A percentile compares a stretch with the other conserved stretches of the same genome.
These are phyloP conservation scores for Drosophila histrio DNA, from an alignment of 2,888 invertebrate species.

Conservation along the genomic window DNA sequence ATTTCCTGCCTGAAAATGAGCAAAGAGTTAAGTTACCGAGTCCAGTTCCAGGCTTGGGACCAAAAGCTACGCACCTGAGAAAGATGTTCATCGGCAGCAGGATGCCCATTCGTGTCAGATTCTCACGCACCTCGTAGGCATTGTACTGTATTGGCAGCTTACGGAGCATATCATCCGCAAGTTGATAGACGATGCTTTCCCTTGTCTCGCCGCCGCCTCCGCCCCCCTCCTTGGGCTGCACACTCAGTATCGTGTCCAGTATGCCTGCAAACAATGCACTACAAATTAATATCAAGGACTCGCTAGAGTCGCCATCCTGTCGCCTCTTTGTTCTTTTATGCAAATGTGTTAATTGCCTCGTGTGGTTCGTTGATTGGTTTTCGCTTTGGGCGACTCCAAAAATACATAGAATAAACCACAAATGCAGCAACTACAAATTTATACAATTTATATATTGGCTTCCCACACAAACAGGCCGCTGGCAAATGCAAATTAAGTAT, in stretches of 20 bases:
- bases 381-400: background rate
- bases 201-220: conserved; percentile 95
- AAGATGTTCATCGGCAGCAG: conserved; percentile 98
- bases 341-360: conserved; percentile 47
- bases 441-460: conserved; percentile 42
- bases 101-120: conserved; percentile 95
- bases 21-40: background rate
- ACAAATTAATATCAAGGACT: conserved; percentile 1
- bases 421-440: conserved; percentile 20
- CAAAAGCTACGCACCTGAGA: conserved; percentile 85
- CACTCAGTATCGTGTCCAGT: conserved; percentile 96
- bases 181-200: conserved; percentile 94
- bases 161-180: conserved; percentile 96
- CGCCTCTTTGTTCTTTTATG: conserved; percentile 31
- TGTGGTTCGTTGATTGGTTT: conserved; percentile 35
- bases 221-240: conserved; percentile 98
- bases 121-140: conserved; percentile 94
- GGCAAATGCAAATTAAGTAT: conserved; percentile 38
- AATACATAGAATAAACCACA: background rate
- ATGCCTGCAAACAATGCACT: conserved; percentile 85
- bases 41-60: too few species aligned
- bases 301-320: conserved; percentile 12
- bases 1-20: conserved; percentile 87
- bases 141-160: conserved; percentile 94
- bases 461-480: conserved; percentile 10